These are phyloP conservation scores for Meliscaeva auricollis DNA, from an alignment of 2,888 invertebrate species.

Conservation along the genomic window DNA sequence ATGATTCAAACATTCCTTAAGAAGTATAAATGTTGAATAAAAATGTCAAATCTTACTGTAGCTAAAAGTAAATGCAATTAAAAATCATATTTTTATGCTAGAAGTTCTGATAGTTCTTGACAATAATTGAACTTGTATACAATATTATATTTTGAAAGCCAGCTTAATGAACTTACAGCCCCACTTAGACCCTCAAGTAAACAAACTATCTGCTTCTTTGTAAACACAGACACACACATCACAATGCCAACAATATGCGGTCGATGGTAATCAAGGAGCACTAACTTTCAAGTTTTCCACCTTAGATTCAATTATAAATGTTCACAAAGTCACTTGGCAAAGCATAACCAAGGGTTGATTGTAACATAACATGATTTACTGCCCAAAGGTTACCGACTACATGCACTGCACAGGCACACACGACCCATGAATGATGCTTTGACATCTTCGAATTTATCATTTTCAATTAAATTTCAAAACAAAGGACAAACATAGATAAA, in stretches of 20 bases:
- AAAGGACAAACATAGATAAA: constrained; percentile 20
- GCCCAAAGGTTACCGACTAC: constrained; percentile 57
- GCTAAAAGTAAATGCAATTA: not conserved
- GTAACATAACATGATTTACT: constrained; percentile 72
- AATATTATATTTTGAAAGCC: constrained; percentile 46
- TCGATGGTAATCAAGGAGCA: constrained; percentile 72
- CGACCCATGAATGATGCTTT: constrained; percentile 50
- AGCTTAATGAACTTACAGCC: constrained; percentile 64
- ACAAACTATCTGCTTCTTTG: constrained; percentile 60
- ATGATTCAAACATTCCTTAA: not conserved
- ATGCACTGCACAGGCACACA: constrained; percentile 18
- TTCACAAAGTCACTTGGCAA: constrained; percentile 69
- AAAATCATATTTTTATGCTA: not conserved
- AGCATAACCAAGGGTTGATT: constrained; percentile 67
- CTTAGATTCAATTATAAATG: constrained; percentile 76
- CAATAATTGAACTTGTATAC: not conserved
- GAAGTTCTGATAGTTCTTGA: not conserved
- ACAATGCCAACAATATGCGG: constrained; percentile 57
- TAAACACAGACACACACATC: not conserved
- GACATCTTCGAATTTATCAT: constrained; percentile 70
- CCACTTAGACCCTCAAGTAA: constrained; percentile 43
- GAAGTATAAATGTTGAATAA: too few relatives aligned
- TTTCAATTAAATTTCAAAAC: constrained; percentile 47
- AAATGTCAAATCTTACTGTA: not conserved
- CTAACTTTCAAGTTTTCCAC: constrained; percentile 74